phyloP scores from a whole-genome alignment of 2,113 vertebrate species.

The Gadus macrocephalus region DNA sequence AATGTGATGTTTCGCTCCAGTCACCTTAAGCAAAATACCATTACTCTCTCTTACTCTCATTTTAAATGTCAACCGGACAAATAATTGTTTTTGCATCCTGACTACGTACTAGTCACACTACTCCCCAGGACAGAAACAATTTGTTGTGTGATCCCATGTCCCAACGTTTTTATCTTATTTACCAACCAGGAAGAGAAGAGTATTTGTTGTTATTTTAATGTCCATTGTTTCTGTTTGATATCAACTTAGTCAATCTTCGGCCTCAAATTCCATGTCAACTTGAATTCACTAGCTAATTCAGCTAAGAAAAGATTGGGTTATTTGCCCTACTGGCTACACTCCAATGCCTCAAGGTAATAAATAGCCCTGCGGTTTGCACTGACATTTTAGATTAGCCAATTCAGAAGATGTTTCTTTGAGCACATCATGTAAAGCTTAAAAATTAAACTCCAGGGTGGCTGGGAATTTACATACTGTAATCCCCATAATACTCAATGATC shows the following conservation, averaged over 20 bases:
- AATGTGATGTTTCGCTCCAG: too few relatives aligned
- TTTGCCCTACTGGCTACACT: constrained; percentile 16
- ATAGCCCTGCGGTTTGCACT: constrained; percentile 30
- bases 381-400: constrained; percentile 38
- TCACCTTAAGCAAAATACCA: too few relatives aligned
- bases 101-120: too few relatives aligned
- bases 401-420: constrained; percentile 41
- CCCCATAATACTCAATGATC: constrained; percentile 59
- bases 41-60: too few relatives aligned
- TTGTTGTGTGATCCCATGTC: too few relatives aligned
- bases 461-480: constrained; percentile 63
- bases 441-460: constrained; percentile 46
- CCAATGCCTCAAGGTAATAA: constrained; percentile 32
- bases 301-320: constrained; percentile 23
- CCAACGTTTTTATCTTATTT: background rate
- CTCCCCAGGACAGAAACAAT: too few relatives aligned
- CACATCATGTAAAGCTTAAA: constrained; percentile 48
- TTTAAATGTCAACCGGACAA: too few relatives aligned
- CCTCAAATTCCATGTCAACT: too few relatives aligned
- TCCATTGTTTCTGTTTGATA: too few relatives aligned
- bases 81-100: too few relatives aligned
- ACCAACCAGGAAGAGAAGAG: background rate
- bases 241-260: too few relatives aligned
- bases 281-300: too few relatives aligned
- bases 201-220: background rate